Conservation (phyloP, 2,888 invertebrate genomes). For the Odontomyia ornata region DNA sequence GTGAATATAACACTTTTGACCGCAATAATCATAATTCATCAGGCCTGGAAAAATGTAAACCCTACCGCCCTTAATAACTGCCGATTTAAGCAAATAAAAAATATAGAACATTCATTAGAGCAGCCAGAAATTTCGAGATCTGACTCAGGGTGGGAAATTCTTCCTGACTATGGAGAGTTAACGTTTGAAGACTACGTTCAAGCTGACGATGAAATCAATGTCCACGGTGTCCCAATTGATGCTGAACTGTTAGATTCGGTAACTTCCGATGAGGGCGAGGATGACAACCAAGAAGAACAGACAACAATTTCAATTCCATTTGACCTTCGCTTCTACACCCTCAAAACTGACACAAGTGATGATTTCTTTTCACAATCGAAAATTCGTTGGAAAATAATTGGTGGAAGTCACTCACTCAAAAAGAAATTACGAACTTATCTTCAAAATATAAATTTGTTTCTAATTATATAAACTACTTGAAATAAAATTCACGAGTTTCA, state of each 20-base stretch:
- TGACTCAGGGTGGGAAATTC: not conserved
- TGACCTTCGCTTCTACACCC: not conserved
- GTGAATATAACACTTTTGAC: too few relatives aligned
- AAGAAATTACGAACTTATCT: not conserved
- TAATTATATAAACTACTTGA: too few relatives aligned
- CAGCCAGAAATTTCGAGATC: not conserved
- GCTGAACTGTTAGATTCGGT: not conserved
- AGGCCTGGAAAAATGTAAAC: conserved; percentile 10
- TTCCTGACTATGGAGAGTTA: conserved; percentile 7
- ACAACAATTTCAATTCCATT: not conserved
- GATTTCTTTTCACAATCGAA: not conserved
- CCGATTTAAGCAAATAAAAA: not conserved
- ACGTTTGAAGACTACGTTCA: too few relatives aligned
- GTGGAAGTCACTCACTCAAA: not conserved
- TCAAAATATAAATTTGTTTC: too few relatives aligned
- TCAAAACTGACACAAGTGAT: conserved; percentile 1
- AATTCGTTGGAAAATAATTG: conserved; percentile 4
- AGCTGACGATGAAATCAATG: too few relatives aligned
- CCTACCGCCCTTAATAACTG: conserved; percentile 4
- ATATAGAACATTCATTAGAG: too few relatives aligned
- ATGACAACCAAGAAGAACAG: not conserved
- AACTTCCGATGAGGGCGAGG: too few relatives aligned
- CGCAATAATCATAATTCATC: not conserved
- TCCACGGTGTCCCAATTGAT: too few relatives aligned
- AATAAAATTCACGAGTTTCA: too few relatives aligned